Base-by-base conservation (phyloP, 2,113 vertebrate genomes). In the Phyllostomus discolor region DNA sequence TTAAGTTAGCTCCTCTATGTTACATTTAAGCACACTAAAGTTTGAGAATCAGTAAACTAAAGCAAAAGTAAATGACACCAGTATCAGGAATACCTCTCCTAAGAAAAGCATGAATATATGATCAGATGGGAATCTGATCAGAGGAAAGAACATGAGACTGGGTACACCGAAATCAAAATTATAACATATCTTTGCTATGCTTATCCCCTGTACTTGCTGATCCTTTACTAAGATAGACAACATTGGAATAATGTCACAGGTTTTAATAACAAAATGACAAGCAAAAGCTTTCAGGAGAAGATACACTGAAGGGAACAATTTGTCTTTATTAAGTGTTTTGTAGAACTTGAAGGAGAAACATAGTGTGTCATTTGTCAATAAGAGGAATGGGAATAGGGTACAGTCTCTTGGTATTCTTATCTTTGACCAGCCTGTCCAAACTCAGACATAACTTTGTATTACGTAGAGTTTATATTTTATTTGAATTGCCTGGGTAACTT, bases 1-100 rank as follows among this genome's bases (percentile, higher is more conserved):
- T 94, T 73, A 75, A 84, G 91, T 84, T 83, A 67, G 28, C 20
- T 95, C 54, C n/a, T 87, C 31, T 59, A 75, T 38, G 26, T 92
- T 95, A 48, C 62, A 76, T 48, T 91, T 85, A 90, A 78, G 22
- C 12, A 92, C 24, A 91, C 22, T 90, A 24, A 69, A 90, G 50
- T 94, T 57, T 95, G 52, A 90, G 22, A 86, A 76, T 19, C 41
- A 75, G 15, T 26, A 66, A 95, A 75, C 31, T 72, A 86, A 95
- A 91, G 72, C 4, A 59, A 15, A 91, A 83, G 35, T 75, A 89
- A 95, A 69, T 96, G 28, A 95, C 73, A 62, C 28, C 28, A 46
- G 4, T 69, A 87, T 78, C n/a, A 73, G n/a, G 28, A 89, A 33
- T 54, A 38, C 48, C 38, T 41, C 7, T 81, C 26, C 33, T 82